These are phyloP conservation scores for Automeris io DNA, from an alignment of 2,888 invertebrate genomes.

Conservation along the genomic window DNA sequence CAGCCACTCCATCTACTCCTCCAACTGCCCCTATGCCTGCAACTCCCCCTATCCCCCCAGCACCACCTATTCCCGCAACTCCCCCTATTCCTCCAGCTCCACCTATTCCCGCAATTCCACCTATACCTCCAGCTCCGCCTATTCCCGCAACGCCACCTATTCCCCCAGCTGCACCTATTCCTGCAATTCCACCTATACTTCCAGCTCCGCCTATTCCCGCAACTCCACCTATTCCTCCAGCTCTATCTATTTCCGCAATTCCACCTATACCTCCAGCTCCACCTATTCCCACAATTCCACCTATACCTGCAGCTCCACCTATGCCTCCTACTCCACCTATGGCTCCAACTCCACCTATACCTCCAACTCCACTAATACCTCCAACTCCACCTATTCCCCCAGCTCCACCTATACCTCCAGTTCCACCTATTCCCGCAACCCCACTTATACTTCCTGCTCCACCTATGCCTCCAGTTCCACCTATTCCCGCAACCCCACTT, in stretches of 20 bases:
- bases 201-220: not conserved
- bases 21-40: conserved; percentile 1
- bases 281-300: not conserved
- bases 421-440: not conserved
- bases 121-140: conserved; percentile 1
- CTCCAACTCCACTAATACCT: conserved; percentile 6
- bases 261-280: not conserved
- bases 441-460: conserved; percentile 16
- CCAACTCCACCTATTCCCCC: conserved; percentile 3
- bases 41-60: not conserved
- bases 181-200: not conserved
- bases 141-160: not conserved
- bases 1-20: conserved; percentile 4
- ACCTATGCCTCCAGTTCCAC: conserved; percentile 16
- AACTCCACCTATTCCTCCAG: not conserved
- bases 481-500: conserved; percentile 16
- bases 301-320: conserved; percentile 1
- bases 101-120: conserved; percentile 4
- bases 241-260: not conserved
- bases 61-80: conserved; percentile 3
- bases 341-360: not conserved
- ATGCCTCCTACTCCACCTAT: conserved; percentile 6
- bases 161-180: not conserved
- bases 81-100: conserved; percentile 2
- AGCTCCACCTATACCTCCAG: conserved; percentile 12